Base-by-base conservation (phyloP, 2,888 invertebrate genomes). In the Cremastinae sp. region DNA sequence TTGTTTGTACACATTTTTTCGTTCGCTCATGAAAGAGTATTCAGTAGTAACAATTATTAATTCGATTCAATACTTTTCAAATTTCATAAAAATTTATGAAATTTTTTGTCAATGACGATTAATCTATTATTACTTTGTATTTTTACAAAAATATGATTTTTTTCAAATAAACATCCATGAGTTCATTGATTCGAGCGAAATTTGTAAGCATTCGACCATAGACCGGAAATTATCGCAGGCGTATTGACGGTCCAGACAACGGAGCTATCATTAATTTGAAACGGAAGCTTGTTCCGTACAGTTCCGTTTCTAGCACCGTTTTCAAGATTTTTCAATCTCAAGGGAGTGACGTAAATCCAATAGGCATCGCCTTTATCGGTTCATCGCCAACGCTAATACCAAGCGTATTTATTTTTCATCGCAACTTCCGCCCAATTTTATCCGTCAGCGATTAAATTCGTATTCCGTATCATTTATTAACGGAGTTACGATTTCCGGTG, bases 401-500 rank as follows among this genome's bases (percentile, higher is more conserved):
- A 76, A 80, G 83, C 75, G 78, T 79, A 65, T 76, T 61, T 53
- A 74, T 65, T 71, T 49, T 49, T 72, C 74, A 81, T 61, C 72
- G 75, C 68, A 18, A 78, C 72, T 81, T 84, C 84, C 82, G 82
- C 66, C 77, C 45, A 65, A 71, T 12, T 81, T 82, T 80, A 81
- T 76, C 72, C 14, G 77, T 61, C 76, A 12, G 20, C 39, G n/a
- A 18, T 68, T 58, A 37, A 64, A 61, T 62, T 43, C 62, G 64
- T 73, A 58, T 56, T 66, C 51, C 51, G 16, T 16, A 12, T 53
- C 56, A 49, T 61, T 75, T 68, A 69, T 77, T 82, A 81, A 82
- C 80, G 78, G 72, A 83, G 83, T 83, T 76, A 81, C 81, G 80
- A 84, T 81, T 81, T 84, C 83, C 82, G 83, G 78, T 55, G 73